These are phyloP conservation scores for Australoheros scitulus DNA, from an alignment of 2,113 vertebrate genomes.

Conservation along the genomic window DNA sequence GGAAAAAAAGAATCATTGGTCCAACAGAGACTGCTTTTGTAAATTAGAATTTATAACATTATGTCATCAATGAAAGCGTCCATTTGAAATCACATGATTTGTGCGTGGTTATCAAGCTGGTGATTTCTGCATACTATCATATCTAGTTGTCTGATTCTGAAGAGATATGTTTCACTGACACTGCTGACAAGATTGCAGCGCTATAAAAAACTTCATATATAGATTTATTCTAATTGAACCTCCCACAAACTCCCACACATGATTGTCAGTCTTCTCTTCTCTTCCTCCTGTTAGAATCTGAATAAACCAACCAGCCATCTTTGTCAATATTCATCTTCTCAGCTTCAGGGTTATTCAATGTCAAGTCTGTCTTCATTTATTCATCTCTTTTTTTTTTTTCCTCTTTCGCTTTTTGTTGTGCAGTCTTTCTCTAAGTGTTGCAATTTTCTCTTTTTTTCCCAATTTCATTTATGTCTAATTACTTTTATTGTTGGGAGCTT, in stretches of 20 bases:
- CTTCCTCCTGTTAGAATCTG: background rate
- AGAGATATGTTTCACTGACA: background rate
- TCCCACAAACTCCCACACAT: background rate
- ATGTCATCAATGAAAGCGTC: background rate
- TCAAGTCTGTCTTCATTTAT: background rate
- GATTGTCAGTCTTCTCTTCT: background rate
- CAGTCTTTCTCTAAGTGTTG: background rate
- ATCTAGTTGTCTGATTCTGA: background rate
- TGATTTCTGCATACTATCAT: background rate
- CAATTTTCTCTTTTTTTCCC: background rate
- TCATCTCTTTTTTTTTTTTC: background rate
- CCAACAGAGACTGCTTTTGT: background rate
- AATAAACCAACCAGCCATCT: background rate
- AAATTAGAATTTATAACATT: background rate
- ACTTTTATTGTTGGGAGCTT: background rate
- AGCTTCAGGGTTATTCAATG: background rate
- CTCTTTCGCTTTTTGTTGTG: background rate
- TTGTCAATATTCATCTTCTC: background rate
- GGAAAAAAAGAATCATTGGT: background rate
- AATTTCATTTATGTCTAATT: conserved; percentile 11
- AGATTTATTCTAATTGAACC: conserved; percentile 4
- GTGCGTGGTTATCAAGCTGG: background rate
- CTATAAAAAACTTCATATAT: background rate
- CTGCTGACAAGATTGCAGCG: background rate
- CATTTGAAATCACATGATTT: background rate